Base-by-base conservation (phyloP, 1,140 invertebrate genomes). In the Euura saliciscinereae region DNA sequence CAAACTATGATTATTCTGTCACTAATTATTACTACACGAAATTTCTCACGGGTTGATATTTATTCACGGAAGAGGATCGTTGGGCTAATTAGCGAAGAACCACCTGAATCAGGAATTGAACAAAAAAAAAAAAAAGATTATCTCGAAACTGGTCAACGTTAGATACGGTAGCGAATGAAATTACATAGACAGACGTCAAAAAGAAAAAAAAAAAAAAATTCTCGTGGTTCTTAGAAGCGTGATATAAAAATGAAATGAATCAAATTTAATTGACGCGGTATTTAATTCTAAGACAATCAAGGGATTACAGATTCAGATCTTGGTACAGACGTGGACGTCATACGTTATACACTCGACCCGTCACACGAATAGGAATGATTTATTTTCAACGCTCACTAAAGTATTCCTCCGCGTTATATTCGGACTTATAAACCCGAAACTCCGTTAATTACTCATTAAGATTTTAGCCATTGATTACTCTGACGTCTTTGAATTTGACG, bases 371-470 rank as follows among this genome's bases (percentile, higher is more conserved):
- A 59, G 8, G 5, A 59, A 59, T 59, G 51, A 59, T 59, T 59
- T 59, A 59, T 59, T n/a, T n/a, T 59, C 51, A n/a, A 4, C 13
- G 51, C 8, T 6, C 51, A 59, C 51, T 8, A 59, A 59, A 59
- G 28, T 28, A 28, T n/a, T 8, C 8, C 51, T 59, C 51, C 51
- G 5, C 13, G 2, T 59, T 59, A 28, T 59, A 59, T 59, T 59
- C 13, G 43, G 8, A 69, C 43, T 45, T 43, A 6, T n/a, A 59
- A 59, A 28, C 28, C 28, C 51, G 51, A 59, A 44, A 69, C 11
- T 71, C 73, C 71, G 66, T 67, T 67, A 67, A 67, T 67, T 67
- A 67, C 66, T 67, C 66, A 67, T 67, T 67, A 67, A 67, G 66
- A 67, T 67, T 67, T 28, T 8, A 67, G 66, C 3, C 28, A 42